A percentile compares a stretch with the other conserved stretches of the same genome.
phyloP scores from a whole-genome alignment of 2,113 vertebrate genomes.

The Noctilio leporinus region DNA sequence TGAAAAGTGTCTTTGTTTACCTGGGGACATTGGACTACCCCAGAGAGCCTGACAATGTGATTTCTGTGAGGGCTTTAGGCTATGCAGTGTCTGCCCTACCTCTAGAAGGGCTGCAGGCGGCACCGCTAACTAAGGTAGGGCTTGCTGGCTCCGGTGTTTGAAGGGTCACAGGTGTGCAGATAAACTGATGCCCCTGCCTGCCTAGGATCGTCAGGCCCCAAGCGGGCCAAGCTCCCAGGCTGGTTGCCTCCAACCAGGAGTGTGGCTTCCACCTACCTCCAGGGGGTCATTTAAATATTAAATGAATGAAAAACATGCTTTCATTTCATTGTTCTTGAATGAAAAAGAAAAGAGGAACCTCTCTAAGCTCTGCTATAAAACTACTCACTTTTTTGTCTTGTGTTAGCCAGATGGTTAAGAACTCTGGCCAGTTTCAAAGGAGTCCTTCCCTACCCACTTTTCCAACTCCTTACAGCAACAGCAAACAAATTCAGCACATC shows the following conservation, averaged over 20 bases:
- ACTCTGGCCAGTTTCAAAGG: neutral
- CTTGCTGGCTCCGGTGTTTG: neutral
- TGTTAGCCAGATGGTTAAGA: neutral
- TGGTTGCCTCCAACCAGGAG: neutral
- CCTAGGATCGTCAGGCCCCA: neutral
- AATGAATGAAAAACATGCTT: neutral
- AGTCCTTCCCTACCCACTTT: neutral
- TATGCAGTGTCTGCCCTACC: neutral
- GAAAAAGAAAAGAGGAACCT: neutral
- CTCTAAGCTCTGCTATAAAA: neutral
- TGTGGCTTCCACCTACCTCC: neutral
- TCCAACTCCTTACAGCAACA: neutral
- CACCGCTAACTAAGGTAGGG: neutral
- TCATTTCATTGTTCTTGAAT: neutral
- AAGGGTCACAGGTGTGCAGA: neutral
- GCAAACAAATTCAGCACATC: neutral
- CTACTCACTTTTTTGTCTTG: neutral
- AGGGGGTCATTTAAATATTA: neutral
- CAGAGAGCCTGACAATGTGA: neutral
- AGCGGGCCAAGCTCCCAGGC: neutral
- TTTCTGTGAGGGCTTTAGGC: neutral
- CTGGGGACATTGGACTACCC: neutral
- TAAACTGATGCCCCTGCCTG: neutral
- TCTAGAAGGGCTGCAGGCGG: neutral
- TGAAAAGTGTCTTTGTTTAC: neutral